Evolutionary conservation across 2,888 invertebrate genomes (phyloP).

Genomic region (Crematogaster levior): DNA sequence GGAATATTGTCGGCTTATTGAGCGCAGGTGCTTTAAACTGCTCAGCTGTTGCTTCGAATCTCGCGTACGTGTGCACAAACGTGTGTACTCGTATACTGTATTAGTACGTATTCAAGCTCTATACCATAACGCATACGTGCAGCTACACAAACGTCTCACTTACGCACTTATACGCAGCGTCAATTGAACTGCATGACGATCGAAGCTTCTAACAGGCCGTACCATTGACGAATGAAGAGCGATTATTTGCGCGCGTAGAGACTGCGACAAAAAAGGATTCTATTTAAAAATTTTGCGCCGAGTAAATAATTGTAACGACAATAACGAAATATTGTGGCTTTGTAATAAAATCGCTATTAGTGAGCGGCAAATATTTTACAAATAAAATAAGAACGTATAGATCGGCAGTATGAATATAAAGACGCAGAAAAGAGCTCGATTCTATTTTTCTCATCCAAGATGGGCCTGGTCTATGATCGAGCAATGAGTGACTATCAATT

Average conservation of each 20-base stretch:
- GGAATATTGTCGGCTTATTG: slow-evolving; percentile 76
- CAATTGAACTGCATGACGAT: slow-evolving; percentile 71
- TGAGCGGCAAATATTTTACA: neutral
- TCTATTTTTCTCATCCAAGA: slow-evolving; percentile 36
- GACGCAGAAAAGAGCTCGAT: neutral
- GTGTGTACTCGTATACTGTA: slow-evolving; percentile 56
- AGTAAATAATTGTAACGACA: slow-evolving; percentile 20
- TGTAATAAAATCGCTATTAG: neutral
- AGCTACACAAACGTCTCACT: slow-evolving; percentile 65
- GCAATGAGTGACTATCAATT: slow-evolving; percentile 64
- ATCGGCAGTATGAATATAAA: neutral
- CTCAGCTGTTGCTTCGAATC: slow-evolving; percentile 83
- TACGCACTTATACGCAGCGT: slow-evolving; percentile 73
- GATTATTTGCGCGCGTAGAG: slow-evolving; percentile 52
- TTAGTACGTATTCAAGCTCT: slow-evolving; percentile 64
- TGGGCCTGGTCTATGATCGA: slow-evolving; percentile 50
- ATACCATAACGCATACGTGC: slow-evolving; percentile 60
- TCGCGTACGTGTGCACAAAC: slow-evolving; percentile 65
- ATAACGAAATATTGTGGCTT: neutral
- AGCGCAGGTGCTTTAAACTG: slow-evolving; percentile 81
- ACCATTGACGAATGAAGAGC: slow-evolving; percentile 59
- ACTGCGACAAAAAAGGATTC: slow-evolving; percentile 11
- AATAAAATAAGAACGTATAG: neutral
- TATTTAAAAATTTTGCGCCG: slow-evolving; percentile 21
- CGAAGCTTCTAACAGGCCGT: slow-evolving; percentile 45